Evolutionary conservation across 2,888 invertebrate species (phyloP).

Genomic region (Tigriopus californicus): DNA sequence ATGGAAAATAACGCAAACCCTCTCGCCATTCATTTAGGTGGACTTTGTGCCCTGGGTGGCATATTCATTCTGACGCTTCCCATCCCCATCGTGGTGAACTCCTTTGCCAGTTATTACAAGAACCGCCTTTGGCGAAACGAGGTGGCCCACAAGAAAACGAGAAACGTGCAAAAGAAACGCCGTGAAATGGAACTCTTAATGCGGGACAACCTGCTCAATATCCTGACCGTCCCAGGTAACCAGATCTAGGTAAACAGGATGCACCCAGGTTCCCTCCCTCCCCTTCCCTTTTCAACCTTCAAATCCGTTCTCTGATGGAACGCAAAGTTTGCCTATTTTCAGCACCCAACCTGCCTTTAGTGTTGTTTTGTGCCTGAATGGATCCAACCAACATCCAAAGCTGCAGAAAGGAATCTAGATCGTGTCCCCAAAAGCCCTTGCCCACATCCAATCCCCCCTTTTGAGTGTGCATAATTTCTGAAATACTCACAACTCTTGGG

Average conservation of each 20-base stretch:
- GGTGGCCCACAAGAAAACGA: constrained; percentile 11
- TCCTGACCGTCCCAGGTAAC: constrained; percentile 13
- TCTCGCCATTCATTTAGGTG: not conserved
- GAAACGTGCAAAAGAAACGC: not conserved
- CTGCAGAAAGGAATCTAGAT: too few species aligned
- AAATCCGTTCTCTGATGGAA: too few species aligned
- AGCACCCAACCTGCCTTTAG: too few species aligned
- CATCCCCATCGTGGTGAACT: constrained; percentile 12
- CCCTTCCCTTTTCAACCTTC: too few species aligned
- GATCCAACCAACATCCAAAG: too few species aligned
- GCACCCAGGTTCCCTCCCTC: not conserved
- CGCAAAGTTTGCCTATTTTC: too few species aligned
- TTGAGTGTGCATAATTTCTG: too few species aligned
- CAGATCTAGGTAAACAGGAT: not conserved
- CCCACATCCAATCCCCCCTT: too few species aligned
- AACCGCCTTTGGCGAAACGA: constrained; percentile 13
- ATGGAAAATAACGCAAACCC: too few species aligned
- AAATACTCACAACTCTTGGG: too few species aligned
- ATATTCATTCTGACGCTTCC: constrained; percentile 15
- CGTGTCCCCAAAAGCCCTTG: too few species aligned
- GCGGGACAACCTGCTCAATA: constrained; percentile 14
- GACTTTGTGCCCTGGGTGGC: constrained; percentile 11
- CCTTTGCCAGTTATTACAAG: constrained; percentile 13
- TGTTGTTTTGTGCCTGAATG: too few species aligned
- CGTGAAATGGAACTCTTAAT: constrained; percentile 12